Base-by-base conservation (phyloP, 1,140 invertebrate genomes). In the Zaprionus ghesquierei region DNA sequence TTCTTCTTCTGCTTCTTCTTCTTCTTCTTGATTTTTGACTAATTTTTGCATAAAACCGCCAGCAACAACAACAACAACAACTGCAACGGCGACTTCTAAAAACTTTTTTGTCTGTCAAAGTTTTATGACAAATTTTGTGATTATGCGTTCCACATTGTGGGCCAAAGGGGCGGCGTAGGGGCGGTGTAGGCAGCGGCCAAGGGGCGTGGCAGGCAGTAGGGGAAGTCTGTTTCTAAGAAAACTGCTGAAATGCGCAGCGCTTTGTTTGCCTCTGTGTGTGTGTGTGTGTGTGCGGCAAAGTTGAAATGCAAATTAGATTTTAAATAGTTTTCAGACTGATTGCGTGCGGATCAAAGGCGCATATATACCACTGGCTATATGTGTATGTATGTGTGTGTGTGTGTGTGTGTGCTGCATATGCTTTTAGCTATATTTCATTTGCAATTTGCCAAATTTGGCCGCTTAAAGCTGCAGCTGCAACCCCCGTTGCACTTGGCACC, bases 71-170 rank as follows among this genome's bases (percentile, higher is more conserved):
- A 49, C 60, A 51, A 75, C 75, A 65, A 64, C 63, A 23, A 51
- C 49, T 10, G 27, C 44, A 12, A 9, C 29, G 35, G 13, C 55
- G 35, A 41, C 35, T 41, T 46, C 41, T 22, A 20, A 46, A 46
- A 81, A 73, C 59, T 79, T 87, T 77, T 73, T 69, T 64, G 79
- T 79, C 76, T 89, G 72, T 64, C 72, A 79, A 89, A 87, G 72
- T 87, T 89, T 79, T 62, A 84, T 89, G 79, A 89, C 79, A 87
- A 89, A 87, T 87, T 89, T 77, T 75, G 69, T 71, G 81, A 80
- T 85, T 81, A 85, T 86, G 77, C 81, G 66, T 35, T 31, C 15
- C 41, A 46, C 33, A 44, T 4, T 13, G 54, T 23, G 38, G 33
- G 31, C 5, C n/a, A n/a, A n/a, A n/a, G 55, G 27, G 22, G 23